Percentiles rank a stretch among this genome's conserved stretches.
phyloP scores from a whole-genome alignment of 2,797 vertebrate species.

The Hylomyscus alleni region DNA sequence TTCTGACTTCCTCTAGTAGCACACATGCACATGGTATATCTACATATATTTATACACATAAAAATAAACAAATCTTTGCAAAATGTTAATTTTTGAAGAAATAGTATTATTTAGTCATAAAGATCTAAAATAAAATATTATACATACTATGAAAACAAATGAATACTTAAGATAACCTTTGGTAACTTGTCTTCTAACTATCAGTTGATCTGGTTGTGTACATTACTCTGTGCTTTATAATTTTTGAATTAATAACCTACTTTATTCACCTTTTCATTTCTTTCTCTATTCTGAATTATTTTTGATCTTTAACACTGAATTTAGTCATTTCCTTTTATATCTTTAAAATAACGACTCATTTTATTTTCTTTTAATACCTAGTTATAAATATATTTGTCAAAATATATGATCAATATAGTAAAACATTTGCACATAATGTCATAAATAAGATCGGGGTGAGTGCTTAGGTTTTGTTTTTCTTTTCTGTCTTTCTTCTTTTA shows the following conservation, averaged over 20 bases:
- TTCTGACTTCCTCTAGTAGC: neutral
- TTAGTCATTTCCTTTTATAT: constrained; percentile 76
- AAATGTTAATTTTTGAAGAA: constrained; percentile 15
- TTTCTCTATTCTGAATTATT: neutral
- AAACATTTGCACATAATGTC: constrained; percentile 98
- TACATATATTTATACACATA: neutral
- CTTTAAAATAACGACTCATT: constrained; percentile 99
- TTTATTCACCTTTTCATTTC: neutral
- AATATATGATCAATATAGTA: constrained; percentile 99
- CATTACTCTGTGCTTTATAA: neutral
- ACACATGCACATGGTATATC: neutral
- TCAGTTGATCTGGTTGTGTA: neutral
- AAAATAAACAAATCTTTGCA: neutral
- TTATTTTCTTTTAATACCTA: constrained; percentile 97
- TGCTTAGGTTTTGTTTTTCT: constrained; percentile 80
- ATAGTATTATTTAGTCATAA: neutral
- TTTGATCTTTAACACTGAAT: neutral
- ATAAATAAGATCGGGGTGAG: constrained; percentile 98
- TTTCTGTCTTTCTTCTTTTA: constrained; percentile 22
- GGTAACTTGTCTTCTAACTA: constrained; percentile 19
- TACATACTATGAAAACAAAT: neutral
- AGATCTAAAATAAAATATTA: constrained; percentile 38
- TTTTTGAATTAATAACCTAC: neutral
- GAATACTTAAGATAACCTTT: neutral
- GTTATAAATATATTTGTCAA: constrained; percentile 99